A percentile compares a stretch with the other conserved stretches of the same genome.
These are phyloP conservation scores for Circaetus cinerascens DNA, from an alignment of 2,113 vertebrate species.

Conservation along the genomic window DNA sequence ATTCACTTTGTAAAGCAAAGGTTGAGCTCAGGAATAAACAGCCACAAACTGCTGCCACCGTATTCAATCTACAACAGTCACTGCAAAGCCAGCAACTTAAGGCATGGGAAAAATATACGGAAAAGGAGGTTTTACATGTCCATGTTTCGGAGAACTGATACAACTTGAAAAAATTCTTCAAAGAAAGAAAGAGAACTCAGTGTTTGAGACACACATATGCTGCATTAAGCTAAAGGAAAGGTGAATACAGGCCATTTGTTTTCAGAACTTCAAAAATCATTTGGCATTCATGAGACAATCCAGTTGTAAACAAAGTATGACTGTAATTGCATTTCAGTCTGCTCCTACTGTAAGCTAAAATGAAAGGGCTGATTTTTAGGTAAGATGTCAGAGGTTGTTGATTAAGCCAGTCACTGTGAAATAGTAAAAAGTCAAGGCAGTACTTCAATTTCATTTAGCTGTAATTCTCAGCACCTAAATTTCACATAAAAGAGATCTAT, in stretches of 20 bases:
- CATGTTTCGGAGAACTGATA: not conserved
- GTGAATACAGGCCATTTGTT: not conserved
- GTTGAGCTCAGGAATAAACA: not conserved
- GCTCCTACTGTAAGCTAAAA: not conserved
- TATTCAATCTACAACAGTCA: not conserved
- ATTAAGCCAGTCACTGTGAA: not conserved
- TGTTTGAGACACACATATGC: not conserved
- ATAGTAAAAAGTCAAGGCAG: not conserved
- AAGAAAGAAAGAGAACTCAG: not conserved
- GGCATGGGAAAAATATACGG: not conserved
- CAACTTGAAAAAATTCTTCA: not conserved
- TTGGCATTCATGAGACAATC: not conserved
- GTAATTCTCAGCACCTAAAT: not conserved
- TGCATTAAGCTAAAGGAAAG: not conserved
- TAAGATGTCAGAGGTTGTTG: not conserved
- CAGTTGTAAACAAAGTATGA: not conserved
- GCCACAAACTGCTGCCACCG: not conserved
- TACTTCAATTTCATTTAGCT: not conserved
- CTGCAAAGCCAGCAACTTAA: not conserved
- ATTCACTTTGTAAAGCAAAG: not conserved
- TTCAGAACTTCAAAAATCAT: not conserved
- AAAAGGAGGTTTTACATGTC: not conserved
- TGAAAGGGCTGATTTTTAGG: not conserved
- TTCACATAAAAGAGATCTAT: not conserved
- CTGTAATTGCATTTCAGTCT: not conserved